Percentiles rank a stretch among this genome's conserved stretches.
Conservation (phyloP, 2,888 invertebrate species). For the Neria commutata region DNA sequence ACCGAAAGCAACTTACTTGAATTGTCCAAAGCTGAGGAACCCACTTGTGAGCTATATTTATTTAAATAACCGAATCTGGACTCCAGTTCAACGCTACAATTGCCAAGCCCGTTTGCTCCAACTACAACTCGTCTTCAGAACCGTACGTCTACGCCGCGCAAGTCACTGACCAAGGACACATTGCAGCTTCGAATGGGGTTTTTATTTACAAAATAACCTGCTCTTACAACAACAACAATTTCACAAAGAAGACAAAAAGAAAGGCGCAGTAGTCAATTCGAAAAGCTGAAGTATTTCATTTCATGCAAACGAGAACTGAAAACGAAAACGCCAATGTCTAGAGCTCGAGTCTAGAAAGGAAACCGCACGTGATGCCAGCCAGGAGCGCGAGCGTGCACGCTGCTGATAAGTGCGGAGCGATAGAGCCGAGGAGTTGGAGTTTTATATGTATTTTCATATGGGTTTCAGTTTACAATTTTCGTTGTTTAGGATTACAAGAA, state of each 20-base stretch:
- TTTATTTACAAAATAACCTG: neutral
- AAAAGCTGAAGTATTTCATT: neutral
- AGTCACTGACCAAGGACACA: constrained; percentile 18
- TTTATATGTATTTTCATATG: neutral
- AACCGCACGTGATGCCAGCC: constrained; percentile 2
- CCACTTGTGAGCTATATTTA: no score
- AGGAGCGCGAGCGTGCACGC: neutral
- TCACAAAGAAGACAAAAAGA: neutral
- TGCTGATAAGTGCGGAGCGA: neutral
- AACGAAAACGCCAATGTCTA: constrained; percentile 3
- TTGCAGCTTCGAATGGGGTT: neutral
- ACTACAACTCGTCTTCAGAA: no score
- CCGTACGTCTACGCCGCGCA: neutral
- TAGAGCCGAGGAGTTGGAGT: no score
- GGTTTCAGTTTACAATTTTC: neutral
- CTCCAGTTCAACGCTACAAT: no score
- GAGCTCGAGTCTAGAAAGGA: neutral
- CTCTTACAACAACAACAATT: no score
- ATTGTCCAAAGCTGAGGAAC: no score
- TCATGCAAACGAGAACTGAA: constrained; percentile 13
- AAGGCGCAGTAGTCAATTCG: neutral
- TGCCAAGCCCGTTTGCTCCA: no score
- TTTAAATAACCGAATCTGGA: no score
- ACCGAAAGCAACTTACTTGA: no score
- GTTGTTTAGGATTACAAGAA: constrained; percentile 8